Evolutionary conservation across 1,140 invertebrate species (phyloP), one percentile per base, ranked within the genome.

Genomic region (Oedothorax gibbosus): DNA sequence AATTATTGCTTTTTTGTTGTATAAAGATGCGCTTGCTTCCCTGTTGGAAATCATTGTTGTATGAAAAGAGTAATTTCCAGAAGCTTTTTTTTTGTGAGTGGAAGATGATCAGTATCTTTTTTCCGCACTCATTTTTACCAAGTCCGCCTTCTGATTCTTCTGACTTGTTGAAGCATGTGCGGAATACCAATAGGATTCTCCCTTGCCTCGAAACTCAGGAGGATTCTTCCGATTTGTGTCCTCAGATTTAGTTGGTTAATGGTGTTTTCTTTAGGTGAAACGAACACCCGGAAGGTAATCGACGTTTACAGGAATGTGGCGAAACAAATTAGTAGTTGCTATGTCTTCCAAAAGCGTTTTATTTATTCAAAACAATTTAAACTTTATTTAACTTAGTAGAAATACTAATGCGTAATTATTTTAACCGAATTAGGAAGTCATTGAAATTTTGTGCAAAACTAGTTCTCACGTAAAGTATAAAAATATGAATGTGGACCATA

Each of bases 81-180:
- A 75, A 76, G 72, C 71, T 56, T 66, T 84, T 84, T 53, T 76
- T 66, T 20, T 3, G 7, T 49, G 81, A 84, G 68, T 54, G 68
- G 51, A 18, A 84, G 35, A 35, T 35, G 35, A 35, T 35, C 35
- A 35, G 35, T 35, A 35, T 66, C 62, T 84, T 50, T 54, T 84
- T 84, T 64, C 49, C 50, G 51, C 65, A 64, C n/a, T 84, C 53
- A 35, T 71, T 77, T 71, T 81, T 54, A 54, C 54, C 78, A 35
- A 35, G 49, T 64, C 81, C 78, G 57, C 56, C 62, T 56, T 75
- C 53, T 51, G 50, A 75, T 76, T 84, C 51, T 75, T 75, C 53
- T 84, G 56, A 49, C 53, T 84, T 68, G 62, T 56, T 84, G 18
- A 14, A 76, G 81, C 72, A 75, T 51, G 71, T 82, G 69, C 64